These are phyloP conservation scores for Pipistrellus pipistrellus DNA, from an alignment of 2,797 vertebrate species.

Conservation along the genomic window DNA sequence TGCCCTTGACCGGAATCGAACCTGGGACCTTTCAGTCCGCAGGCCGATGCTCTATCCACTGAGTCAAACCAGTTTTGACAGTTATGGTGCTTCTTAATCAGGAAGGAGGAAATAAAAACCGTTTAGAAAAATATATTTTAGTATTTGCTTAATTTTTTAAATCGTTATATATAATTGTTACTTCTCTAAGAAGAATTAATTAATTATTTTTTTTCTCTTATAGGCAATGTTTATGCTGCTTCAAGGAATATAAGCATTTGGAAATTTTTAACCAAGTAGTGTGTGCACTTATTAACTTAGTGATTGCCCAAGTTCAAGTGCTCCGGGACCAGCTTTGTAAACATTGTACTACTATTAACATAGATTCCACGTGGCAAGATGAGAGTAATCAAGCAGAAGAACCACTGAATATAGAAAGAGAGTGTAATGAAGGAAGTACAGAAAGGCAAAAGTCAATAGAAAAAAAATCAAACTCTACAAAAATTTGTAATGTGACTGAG, in stretches of 20 bases:
- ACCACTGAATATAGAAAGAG: slow-evolving; percentile 95
- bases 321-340: slow-evolving; percentile 96
- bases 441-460: slow-evolving; percentile 89
- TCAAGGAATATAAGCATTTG: slow-evolving; percentile 99
- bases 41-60: too few relatives aligned
- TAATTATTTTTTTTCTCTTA: slow-evolving; percentile 80
- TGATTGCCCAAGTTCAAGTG: slow-evolving; percentile 97
- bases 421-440: slow-evolving; percentile 92
- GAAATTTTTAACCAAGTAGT: slow-evolving; percentile 99
- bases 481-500: slow-evolving; percentile 87
- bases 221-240: slow-evolving; percentile 99
- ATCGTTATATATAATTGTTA: slow-evolving; percentile 32
- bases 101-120: slow-evolving; percentile 36
- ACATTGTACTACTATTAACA: slow-evolving; percentile 90
- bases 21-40: too few relatives aligned
- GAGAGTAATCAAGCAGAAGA: slow-evolving; percentile 93
- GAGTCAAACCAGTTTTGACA: too few relatives aligned
- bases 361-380: slow-evolving; percentile 90
- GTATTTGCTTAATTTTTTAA: slow-evolving; percentile 27
- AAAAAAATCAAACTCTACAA: slow-evolving; percentile 87
- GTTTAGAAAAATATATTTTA: background rate
- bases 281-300: slow-evolving; percentile 99
- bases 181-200: slow-evolving; percentile 62
- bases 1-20: too few relatives aligned
- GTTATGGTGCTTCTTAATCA: background rate